phyloP scores from a whole-genome alignment of 2,113 vertebrate genomes.

The Vulpes vulpes region DNA sequence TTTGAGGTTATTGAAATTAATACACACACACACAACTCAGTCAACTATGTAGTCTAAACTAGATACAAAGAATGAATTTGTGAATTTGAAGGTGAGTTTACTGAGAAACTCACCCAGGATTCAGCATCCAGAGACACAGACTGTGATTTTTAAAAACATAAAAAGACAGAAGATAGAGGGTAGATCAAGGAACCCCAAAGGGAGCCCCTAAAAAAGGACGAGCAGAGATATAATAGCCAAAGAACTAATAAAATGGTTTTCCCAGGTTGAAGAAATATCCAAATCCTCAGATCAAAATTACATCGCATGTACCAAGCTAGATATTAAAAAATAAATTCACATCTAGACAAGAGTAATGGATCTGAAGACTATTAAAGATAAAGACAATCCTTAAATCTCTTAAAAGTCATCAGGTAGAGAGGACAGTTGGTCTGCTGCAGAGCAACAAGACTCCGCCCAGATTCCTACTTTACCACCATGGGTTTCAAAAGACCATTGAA shows the following conservation, averaged over 20 bases:
- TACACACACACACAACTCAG: not conserved
- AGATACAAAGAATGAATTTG: not conserved
- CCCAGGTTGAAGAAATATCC: not conserved
- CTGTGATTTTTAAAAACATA: not conserved
- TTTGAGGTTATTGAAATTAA: not conserved
- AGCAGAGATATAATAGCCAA: not conserved
- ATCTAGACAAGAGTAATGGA: not conserved
- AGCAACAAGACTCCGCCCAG: not conserved
- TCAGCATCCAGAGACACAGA: not conserved
- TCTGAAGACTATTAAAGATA: not conserved
- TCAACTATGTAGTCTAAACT: not conserved
- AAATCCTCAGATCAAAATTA: constrained; percentile 29
- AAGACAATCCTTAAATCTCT: not conserved
- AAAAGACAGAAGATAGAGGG: not conserved
- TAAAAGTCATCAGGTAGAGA: not conserved
- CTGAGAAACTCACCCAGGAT: not conserved
- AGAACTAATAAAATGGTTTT: not conserved
- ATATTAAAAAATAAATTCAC: constrained; percentile 10
- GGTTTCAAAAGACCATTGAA: not conserved
- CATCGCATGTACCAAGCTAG: not conserved
- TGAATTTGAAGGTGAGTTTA: not conserved
- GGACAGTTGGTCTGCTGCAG: not conserved
- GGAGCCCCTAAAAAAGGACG: not conserved
- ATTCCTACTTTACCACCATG: not conserved
- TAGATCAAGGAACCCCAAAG: not conserved